Base-by-base conservation (phyloP, 2,113 vertebrate species). In the Triplophysa tibetana region DNA sequence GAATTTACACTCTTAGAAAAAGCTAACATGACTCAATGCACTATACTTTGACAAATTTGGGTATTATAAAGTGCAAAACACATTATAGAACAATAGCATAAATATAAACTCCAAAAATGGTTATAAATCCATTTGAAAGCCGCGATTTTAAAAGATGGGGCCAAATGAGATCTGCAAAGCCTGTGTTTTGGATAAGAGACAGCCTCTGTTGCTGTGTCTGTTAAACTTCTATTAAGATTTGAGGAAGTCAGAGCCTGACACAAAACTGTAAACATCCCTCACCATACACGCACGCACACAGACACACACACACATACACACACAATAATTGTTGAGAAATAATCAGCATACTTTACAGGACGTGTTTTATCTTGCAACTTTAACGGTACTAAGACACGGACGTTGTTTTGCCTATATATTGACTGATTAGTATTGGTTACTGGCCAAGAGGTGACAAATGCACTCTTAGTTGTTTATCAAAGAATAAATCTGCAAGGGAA, bases 401-500 rank as follows among this genome's bases (percentile, higher is more conserved):
- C 43, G 21, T 76, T 76, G 12, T 26, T 63, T 65, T 19, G 65
- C n/a, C 33, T 19, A 65, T 76, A 65, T 76, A 33, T 38, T n/a
- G 63, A 54, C 43, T 16, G 12, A 10, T 38, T 54, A 81, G 81
- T 77, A 68, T 87, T 83, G 41, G 61, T 12, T 9, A 45, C 43
- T 45, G 43, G 60, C 24, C 77, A 79, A 48, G 79, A 82, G 38
- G n/a, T 2, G 17, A 13, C 3, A 60, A 63, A 56, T 81, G 75
- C 82, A 50, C 58, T 56, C 19, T 12, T 38, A 73, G 80, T 21
- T 78, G 65, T 83, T 83, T 78, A 77, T 52, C 75, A 65, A 78
- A 69, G 78, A 66, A 81, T 85, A 86, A 82, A 84, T 79, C 80
- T 77, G 83, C 66, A 19, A 58, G 65, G 43, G 45, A 78, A 43